These are phyloP conservation scores for Drosophila mimetica DNA, from an alignment of 2,888 invertebrate genomes.

Conservation along the genomic window DNA sequence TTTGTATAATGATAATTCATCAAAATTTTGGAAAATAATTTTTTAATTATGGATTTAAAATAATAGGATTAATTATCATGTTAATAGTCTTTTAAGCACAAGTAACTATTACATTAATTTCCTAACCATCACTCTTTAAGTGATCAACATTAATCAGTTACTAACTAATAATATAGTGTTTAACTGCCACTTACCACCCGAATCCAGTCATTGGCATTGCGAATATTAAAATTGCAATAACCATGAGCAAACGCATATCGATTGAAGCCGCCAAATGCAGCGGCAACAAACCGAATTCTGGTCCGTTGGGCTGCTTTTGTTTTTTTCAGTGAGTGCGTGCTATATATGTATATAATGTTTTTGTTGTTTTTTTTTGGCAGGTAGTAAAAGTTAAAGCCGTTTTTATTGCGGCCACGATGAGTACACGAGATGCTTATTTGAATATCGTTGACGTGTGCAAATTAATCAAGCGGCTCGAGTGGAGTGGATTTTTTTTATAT, in stretches of 20 bases:
- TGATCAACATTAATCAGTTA: not conserved
- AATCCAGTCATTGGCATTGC: slow-evolving; percentile 94
- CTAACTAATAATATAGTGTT: not conserved
- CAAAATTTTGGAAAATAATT: too few relatives aligned
- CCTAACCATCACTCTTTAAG: not conserved
- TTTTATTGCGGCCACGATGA: slow-evolving; percentile 58
- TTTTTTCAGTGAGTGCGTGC: slow-evolving; percentile 29
- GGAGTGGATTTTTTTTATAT: slow-evolving; percentile 36
- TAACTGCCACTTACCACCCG: slow-evolving; percentile 90
- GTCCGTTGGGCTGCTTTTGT: slow-evolving; percentile 61
- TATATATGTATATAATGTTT: slow-evolving; percentile 19
- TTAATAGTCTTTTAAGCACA: not conserved
- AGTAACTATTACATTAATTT: not conserved
- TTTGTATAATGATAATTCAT: too few relatives aligned
- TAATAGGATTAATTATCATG: too few relatives aligned
- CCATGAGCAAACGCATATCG: slow-evolving; percentile 91
- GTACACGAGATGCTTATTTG: slow-evolving; percentile 59
- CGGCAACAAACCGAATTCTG: slow-evolving; percentile 71
- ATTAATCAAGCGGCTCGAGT: slow-evolving; percentile 66
- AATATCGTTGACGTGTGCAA: slow-evolving; percentile 63
- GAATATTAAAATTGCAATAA: slow-evolving; percentile 93
- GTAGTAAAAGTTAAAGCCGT: slow-evolving; percentile 63
- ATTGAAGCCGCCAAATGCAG: slow-evolving; percentile 66
- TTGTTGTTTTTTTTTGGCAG: slow-evolving; percentile 51
- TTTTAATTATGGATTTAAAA: too few relatives aligned